Evolutionary conservation across 2,888 invertebrate genomes (phyloP), one percentile per base, ranked within the genome.

Genomic region (Arenicola marina): DNA sequence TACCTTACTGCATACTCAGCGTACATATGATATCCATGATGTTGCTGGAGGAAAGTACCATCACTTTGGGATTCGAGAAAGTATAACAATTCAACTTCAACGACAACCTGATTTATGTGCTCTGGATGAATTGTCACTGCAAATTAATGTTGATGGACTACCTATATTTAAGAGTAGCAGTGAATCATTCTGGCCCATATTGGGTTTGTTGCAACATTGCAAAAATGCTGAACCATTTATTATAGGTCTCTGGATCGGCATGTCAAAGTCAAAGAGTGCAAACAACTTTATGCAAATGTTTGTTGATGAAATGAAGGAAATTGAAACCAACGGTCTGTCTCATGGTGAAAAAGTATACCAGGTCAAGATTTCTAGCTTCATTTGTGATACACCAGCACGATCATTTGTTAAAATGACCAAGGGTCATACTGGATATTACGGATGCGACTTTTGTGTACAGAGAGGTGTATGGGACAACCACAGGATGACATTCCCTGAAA

Each of bases 371-470:
- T n/a, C n/a, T n/a, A n/a, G n/a, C n/a, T n/a, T n/a, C n/a, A n/a
- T n/a, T n/a, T n/a, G n/a, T n/a, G n/a, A n/a, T n/a, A n/a, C n/a
- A n/a, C n/a, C n/a, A n/a, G n/a, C n/a, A n/a, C n/a, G n/a, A n/a
- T n/a, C n/a, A n/a, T n/a, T n/a, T n/a, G n/a, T n/a, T n/a, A n/a
- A n/a, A n/a, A n/a, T n/a, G n/a, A n/a, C n/a, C n/a, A n/a, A n/a
- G n/a, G n/a, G n/a, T 4, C 75, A 75, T 59, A 73, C 57, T 61
- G 77, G 73, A 1, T 76, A 74, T 67, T 63, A 67, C 68, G 73
- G 75, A 18, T 77, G 77, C 68, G 73, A 75, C 18, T 74, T n/a
- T n/a, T n/a, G n/a, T 68, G 44, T 18, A 1, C 63, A 65, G 48
- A 32, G 31, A 21, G 67, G 65, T 53, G 53, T 45, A 24, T 63